A percentile compares a stretch with the other conserved stretches of the same genome.
phyloP scores from a whole-genome alignment of 2,888 invertebrate genomes.

The Bimastos eiseni region DNA sequence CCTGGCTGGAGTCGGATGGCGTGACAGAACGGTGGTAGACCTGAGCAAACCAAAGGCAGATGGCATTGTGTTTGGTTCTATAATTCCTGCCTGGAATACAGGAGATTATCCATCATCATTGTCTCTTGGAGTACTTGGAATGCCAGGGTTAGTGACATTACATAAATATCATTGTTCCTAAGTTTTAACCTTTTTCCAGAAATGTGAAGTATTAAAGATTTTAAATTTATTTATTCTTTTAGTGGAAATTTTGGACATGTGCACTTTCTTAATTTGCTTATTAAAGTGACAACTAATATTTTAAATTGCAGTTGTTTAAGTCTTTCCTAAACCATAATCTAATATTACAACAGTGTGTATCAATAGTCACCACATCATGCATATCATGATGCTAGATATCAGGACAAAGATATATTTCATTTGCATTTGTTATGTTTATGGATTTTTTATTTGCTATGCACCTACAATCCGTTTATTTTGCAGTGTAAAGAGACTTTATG shows the following conservation, averaged over 20 bases:
- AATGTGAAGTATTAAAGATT: not conserved
- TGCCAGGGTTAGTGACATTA: conserved; percentile 70
- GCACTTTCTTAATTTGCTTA: not conserved
- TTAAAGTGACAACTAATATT: not conserved
- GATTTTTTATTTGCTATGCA: no score
- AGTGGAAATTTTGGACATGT: not conserved
- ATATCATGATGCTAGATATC: not conserved
- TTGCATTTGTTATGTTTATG: not conserved
- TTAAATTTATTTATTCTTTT: not conserved
- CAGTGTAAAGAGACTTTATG: not conserved
- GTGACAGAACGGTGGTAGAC: conserved; percentile 45
- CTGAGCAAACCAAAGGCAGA: conserved; percentile 15
- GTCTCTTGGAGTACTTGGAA: conserved; percentile 72
- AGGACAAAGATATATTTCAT: not conserved
- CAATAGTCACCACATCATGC: not conserved
- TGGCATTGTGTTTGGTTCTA: not conserved
- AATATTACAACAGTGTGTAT: not conserved
- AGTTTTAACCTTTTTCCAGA: not conserved
- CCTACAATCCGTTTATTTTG: not conserved
- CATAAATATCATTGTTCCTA: not conserved
- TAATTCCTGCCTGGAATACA: conserved; percentile 36
- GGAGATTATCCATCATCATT: conserved; percentile 69
- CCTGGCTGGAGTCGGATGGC: conserved; percentile 73
- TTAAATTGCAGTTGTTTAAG: not conserved
- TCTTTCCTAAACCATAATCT: not conserved